Evolutionary conservation across 2,888 invertebrate genomes (phyloP), one percentile per base, ranked within the genome.

Genomic region (Drosophila greeni): DNA sequence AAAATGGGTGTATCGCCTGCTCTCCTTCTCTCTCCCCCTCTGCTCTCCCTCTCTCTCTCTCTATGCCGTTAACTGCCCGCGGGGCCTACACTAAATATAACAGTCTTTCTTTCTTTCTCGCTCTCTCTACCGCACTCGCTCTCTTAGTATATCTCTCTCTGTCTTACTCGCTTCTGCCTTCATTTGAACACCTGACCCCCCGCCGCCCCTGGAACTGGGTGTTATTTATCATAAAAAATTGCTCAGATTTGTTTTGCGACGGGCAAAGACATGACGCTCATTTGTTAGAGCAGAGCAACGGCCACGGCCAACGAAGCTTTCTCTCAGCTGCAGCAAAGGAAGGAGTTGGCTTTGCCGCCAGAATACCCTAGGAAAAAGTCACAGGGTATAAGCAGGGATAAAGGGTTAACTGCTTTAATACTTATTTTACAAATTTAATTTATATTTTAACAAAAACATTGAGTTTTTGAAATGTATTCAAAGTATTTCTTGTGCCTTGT

Each of bases 221-320:
- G 81, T 84, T 81, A 84, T 81, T 81, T 81, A 81, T 81, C 81
- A 81, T 81, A 81, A 81, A 81, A 84, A 81, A 81, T 81, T 76
- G 83, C 83, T 72, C 71, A 81, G 81, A 81, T 81, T 81, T 81
- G 81, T 81, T 81, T 82, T 84, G 77, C 84, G 81, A 81, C 81
- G 83, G 62, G 77, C 77, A 82, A 76, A 83, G 81, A 81, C 81
- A 81, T 81, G 81, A 73, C 68, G 83, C 83, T 81, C 81, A 81
- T 81, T 84, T 81, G 81, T 81, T 81, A 81, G 74, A 61, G 67
- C 66, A 81, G 74, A 61, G 67, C 66, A 67, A 67, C 66, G 66
- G 66, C 69, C 51, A 57, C 37, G 42, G 23, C 40, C 40, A 23
- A 23, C 40, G 23, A 14, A 54, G 66, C 54, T 66, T 54, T 65